Percentiles rank a stretch among this genome's conserved stretches.
These are phyloP conservation scores for Drosophila kikkawai DNA, from an alignment of 1,140 invertebrate species.

Conservation along the genomic window DNA sequence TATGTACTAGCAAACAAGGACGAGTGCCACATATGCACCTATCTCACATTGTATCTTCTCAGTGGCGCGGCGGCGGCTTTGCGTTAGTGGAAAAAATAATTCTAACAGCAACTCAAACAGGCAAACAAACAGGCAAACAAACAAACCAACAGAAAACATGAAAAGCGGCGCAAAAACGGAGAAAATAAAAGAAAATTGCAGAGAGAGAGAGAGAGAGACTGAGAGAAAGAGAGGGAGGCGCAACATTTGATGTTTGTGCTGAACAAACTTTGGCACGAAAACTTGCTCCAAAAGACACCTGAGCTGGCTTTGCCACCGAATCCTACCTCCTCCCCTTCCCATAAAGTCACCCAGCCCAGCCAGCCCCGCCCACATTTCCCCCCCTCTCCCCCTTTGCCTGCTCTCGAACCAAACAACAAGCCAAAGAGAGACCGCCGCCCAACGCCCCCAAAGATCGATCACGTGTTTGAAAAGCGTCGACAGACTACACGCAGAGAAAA, in stretches of 20 bases:
- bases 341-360: neutral
- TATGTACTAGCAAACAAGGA: constrained; percentile 80
- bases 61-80: constrained; percentile 65
- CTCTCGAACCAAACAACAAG: constrained; percentile 4
- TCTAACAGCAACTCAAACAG: constrained; percentile 82
- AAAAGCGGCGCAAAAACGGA: constrained; percentile 74
- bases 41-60: constrained; percentile 33
- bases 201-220: constrained; percentile 3
- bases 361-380: neutral
- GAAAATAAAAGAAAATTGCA: constrained; percentile 34
- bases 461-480: constrained; percentile 66
- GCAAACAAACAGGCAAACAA: constrained; percentile 70
- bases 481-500: constrained; percentile 33
- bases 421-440: constrained; percentile 17
- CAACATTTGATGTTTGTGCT: constrained; percentile 80
- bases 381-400: neutral
- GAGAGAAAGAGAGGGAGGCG: constrained; percentile 10
- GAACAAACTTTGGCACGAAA: constrained; percentile 79
- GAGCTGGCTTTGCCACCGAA: constrained; percentile 57
- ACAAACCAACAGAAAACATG: constrained; percentile 74
- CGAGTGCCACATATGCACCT: constrained; percentile 65
- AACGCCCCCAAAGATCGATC: constrained; percentile 66
- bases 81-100: constrained; percentile 80
- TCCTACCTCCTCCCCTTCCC: constrained; percentile 5
- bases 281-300: constrained; percentile 76